These are phyloP conservation scores for Agrenia bidenticulata DNA, from an alignment of 2,888 invertebrate species.

Conservation along the genomic window DNA sequence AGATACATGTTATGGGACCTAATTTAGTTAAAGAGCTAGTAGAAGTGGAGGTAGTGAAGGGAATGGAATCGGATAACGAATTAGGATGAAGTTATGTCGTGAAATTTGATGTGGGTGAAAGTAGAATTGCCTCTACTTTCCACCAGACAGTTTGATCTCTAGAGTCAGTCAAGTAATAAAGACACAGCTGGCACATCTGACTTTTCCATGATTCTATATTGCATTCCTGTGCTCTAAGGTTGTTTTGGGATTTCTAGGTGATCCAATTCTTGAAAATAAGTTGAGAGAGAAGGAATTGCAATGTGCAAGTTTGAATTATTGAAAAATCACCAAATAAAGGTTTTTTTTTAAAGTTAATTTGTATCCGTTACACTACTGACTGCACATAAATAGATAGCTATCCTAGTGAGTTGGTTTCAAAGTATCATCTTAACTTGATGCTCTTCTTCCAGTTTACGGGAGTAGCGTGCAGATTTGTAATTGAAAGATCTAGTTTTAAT, in stretches of 20 bases:
- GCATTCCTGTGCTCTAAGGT: no score
- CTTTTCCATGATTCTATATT: no score
- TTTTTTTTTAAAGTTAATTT: no score
- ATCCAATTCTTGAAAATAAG: constrained; percentile 11
- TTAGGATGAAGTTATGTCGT: constrained; percentile 14
- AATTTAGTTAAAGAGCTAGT: not conserved
- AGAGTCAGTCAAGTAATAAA: constrained; percentile 14
- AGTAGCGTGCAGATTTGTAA: no score
- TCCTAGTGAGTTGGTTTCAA: no score
- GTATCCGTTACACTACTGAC: no score
- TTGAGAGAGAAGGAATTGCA: constrained; percentile 9
- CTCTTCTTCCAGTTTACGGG: no score
- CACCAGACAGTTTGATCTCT: constrained; percentile 1
- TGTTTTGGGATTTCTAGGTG: not conserved
- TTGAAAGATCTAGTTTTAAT: no score
- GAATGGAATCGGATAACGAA: constrained; percentile 1
- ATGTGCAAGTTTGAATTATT: constrained; percentile 8
- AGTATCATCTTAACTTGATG: no score
- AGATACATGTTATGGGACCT: not conserved
- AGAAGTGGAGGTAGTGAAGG: not conserved
- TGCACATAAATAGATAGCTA: no score
- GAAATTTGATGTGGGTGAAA: constrained; percentile 16
- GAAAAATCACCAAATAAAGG: no score
- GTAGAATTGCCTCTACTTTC: constrained; percentile 1
- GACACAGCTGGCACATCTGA: constrained; percentile 10